A percentile compares a stretch with the other conserved stretches of the same genome.
Conservation (phyloP, 2,797 vertebrate species). For the Pangasius krempfi region DNA sequence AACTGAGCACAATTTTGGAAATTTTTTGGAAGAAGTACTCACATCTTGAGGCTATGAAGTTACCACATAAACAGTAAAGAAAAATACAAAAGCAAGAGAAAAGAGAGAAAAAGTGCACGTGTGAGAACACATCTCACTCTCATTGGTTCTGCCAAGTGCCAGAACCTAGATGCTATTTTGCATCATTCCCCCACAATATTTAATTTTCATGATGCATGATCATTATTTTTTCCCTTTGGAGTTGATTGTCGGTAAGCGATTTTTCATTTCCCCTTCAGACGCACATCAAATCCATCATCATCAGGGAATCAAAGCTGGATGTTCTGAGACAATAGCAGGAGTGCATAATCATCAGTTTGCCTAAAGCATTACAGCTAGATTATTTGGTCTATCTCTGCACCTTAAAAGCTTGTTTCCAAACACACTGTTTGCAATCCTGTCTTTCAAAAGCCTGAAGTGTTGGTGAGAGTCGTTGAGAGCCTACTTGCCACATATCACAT, state of each 20-base stretch:
- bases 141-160: slow-evolving; percentile 18
- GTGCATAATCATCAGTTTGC: slow-evolving; percentile 46
- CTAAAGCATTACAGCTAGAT: slow-evolving; percentile 23
- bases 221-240: slow-evolving; percentile 52
- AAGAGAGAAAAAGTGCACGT: background rate
- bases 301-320: slow-evolving; percentile 50
- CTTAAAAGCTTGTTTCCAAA: slow-evolving; percentile 37
- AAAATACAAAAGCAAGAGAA: background rate
- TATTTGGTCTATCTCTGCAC: slow-evolving; percentile 20
- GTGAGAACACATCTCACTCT: slow-evolving; percentile 17
- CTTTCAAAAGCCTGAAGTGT: slow-evolving; percentile 23
- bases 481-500: background rate
- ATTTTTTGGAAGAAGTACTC: background rate
- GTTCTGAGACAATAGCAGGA: slow-evolving; percentile 19
- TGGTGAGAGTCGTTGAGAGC: background rate
- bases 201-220: slow-evolving; percentile 54
- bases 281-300: slow-evolving; percentile 60
- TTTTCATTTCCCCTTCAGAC: slow-evolving; percentile 57
- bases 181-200: slow-evolving; percentile 48
- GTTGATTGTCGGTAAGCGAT: slow-evolving; percentile 55
- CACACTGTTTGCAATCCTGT: slow-evolving; percentile 16
- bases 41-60: background rate
- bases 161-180: slow-evolving; percentile 34
- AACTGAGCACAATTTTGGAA: background rate
- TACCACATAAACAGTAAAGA: background rate